These are phyloP conservation scores for Ormyrus labotus DNA, from an alignment of 2,888 invertebrate species.

Conservation along the genomic window DNA sequence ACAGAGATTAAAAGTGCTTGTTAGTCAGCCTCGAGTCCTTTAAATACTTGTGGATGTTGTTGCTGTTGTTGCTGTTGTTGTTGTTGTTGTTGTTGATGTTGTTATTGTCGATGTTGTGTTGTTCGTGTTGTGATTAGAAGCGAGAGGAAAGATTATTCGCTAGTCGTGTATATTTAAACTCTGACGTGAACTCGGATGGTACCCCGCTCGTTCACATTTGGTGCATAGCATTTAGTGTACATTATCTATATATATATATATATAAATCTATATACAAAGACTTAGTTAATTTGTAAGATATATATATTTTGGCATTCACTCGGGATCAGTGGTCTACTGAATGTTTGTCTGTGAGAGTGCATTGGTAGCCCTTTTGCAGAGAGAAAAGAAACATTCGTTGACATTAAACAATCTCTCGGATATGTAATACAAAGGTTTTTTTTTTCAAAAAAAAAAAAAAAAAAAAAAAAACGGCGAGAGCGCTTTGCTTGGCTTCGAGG, in stretches of 20 bases:
- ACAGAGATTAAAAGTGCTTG: constrained; percentile 46
- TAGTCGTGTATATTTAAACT: constrained; percentile 16
- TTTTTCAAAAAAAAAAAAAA: too few species aligned
- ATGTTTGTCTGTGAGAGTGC: constrained; percentile 76
- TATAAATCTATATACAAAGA: constrained; percentile 29
- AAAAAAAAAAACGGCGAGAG: constrained; percentile 21
- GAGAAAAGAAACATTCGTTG: constrained; percentile 37
- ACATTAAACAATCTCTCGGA: constrained; percentile 20
- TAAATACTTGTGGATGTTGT: constrained; percentile 27
- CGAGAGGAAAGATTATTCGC: constrained; percentile 56
- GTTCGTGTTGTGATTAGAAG: constrained; percentile 60
- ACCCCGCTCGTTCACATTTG: not conserved
- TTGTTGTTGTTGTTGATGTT: constrained; percentile 12
- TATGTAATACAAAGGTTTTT: constrained; percentile 4
- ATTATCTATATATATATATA: constrained; percentile 43
- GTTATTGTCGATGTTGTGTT: constrained; percentile 42
- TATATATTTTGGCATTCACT: constrained; percentile 25
- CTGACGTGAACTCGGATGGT: too few species aligned
- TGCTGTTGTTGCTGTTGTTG: constrained; percentile 17
- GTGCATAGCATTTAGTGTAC: constrained; percentile 20
- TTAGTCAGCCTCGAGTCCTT: constrained; percentile 49
- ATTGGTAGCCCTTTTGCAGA: constrained; percentile 67
- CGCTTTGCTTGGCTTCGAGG: constrained; percentile 28
- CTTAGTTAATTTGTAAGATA: constrained; percentile 36
- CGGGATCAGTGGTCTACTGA: constrained; percentile 71